Percentiles rank a stretch among this genome's conserved stretches.
Evolutionary conservation across 2,888 invertebrate genomes (phyloP).

Genomic region (Phorcus lineatus): DNA sequence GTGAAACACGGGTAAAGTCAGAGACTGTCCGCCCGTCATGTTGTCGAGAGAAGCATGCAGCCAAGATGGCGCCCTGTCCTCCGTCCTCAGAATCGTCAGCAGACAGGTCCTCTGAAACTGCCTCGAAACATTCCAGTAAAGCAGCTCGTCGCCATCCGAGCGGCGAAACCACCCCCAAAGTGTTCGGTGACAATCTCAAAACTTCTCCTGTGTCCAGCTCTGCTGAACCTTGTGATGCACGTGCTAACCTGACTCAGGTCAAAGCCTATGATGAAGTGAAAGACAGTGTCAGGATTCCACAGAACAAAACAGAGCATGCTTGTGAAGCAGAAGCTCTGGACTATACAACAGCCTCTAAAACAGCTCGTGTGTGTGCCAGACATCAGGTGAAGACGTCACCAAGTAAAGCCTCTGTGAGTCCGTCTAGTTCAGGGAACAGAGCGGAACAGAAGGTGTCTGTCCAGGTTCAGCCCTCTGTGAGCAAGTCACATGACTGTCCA

Average conservation of each 20-base stretch:
- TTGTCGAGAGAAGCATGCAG: slow-evolving; percentile 25
- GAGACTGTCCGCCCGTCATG: slow-evolving; percentile 23
- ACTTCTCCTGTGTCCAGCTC: slow-evolving; percentile 8
- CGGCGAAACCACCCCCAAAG: not conserved
- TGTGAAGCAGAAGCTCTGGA: slow-evolving; percentile 16
- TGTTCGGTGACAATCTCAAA: not conserved
- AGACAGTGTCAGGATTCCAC: not conserved
- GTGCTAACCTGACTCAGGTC: not conserved
- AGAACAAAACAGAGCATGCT: not conserved
- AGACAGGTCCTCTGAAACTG: slow-evolving; percentile 24
- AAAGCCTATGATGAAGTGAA: not conserved
- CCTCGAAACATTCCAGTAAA: not conserved
- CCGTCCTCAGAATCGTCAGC: not conserved
- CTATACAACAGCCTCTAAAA: not conserved
- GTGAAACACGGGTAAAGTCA: slow-evolving; percentile 15
- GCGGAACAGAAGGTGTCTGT: not conserved
- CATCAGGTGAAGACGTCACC: slow-evolving; percentile 12
- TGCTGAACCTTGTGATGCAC: not conserved
- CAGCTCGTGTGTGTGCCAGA: not conserved
- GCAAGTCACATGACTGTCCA: not conserved
- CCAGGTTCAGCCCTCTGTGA: not conserved
- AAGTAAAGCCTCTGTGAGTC: not conserved
- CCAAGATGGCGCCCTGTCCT: not conserved
- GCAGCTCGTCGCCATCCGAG: not conserved
- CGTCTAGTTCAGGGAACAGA: not conserved